A percentile compares a stretch with the other conserved stretches of the same genome.
These are phyloP conservation scores for Canis aureus DNA, from an alignment of 2,113 vertebrate species.

Conservation along the genomic window DNA sequence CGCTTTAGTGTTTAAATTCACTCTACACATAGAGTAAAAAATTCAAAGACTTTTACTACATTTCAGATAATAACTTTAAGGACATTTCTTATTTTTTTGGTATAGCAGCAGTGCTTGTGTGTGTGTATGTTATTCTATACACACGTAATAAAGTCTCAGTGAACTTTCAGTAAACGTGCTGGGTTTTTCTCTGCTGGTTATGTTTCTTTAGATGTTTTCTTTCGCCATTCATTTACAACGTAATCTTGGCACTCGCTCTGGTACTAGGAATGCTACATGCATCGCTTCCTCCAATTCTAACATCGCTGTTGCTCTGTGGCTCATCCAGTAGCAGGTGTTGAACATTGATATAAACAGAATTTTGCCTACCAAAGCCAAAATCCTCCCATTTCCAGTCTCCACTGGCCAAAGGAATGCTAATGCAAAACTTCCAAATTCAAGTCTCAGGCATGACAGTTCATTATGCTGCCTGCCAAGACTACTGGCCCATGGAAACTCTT, in stretches of 20 bases:
- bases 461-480: constrained; percentile 71
- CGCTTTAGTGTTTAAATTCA: neutral
- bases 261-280: constrained; percentile 7
- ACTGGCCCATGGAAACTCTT: constrained; percentile 42
- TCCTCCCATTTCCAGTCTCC: constrained; percentile 30
- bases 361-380: constrained; percentile 56
- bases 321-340: constrained; percentile 66
- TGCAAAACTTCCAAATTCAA: constrained; percentile 69
- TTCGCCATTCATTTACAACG: neutral
- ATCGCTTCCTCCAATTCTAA: constrained; percentile 8
- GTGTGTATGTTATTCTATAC: neutral
- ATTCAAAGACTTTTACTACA: neutral
- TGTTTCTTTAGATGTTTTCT: neutral
- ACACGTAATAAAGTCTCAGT: neutral
- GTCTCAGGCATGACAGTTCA: constrained; percentile 49
- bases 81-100: neutral
- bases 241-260: constrained; percentile 1
- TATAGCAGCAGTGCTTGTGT: neutral
- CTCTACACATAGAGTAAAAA: neutral
- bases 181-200: neutral
- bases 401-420: neutral
- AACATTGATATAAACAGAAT: constrained; percentile 62
- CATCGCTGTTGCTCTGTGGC: neutral
- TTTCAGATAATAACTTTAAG: neutral
- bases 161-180: neutral